Evolutionary conservation across 2,888 invertebrate genomes (phyloP).

Genomic region (Cacoxenus indagator): DNA sequence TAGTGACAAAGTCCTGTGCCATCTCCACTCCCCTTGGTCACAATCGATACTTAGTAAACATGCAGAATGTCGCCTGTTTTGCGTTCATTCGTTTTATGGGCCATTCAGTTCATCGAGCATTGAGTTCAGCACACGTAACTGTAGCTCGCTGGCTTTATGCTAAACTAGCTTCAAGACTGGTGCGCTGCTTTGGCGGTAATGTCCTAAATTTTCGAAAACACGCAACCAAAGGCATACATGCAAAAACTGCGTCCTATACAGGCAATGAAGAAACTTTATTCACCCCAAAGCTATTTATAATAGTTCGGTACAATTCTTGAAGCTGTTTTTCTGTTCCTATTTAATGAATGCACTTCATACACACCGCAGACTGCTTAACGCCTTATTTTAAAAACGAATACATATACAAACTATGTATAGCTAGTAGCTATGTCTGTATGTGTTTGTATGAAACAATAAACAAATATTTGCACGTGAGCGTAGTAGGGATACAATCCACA

Average conservation of each 20-base stretch:
- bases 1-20: too few species aligned
- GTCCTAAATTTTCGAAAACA: conserved; percentile 7
- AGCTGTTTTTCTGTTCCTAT: too few species aligned
- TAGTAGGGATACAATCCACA: too few species aligned
- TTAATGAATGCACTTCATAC: too few species aligned
- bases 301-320: too few species aligned
- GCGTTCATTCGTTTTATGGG: not conserved
- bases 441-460: too few species aligned
- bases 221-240: not conserved
- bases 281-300: not conserved
- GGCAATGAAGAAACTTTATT: not conserved
- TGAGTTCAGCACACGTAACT: not conserved
- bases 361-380: too few species aligned
- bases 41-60: not conserved
- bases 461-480: too few species aligned
- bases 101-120: not conserved
- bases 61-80: not conserved
- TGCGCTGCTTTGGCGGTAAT: conserved; percentile 1
- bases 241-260: not conserved
- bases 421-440: too few species aligned
- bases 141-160: not conserved
- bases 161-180: not conserved
- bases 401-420: too few species aligned
- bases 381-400: too few species aligned
- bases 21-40: not conserved